Percentiles rank a stretch among this genome's conserved stretches.
Evolutionary conservation across 92 coral and sea anemone genomes (phyloP).

Genomic region (Chrysogorgia sp.): DNA sequence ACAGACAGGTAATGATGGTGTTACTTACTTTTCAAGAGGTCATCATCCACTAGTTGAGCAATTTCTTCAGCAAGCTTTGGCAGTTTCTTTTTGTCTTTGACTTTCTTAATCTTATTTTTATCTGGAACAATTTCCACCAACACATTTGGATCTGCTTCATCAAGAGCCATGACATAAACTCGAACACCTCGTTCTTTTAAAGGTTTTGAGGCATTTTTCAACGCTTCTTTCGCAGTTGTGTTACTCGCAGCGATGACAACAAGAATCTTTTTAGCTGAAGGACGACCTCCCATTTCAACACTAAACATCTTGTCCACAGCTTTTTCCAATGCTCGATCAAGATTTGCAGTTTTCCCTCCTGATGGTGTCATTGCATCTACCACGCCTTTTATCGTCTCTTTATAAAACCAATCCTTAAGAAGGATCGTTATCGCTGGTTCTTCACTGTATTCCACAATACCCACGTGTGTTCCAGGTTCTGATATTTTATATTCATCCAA

Average conservation of each 20-base stretch:
- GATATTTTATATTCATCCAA: slow-evolving; percentile 64
- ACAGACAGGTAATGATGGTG: background rate
- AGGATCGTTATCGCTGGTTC: slow-evolving; percentile 55
- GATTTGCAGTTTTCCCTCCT: slow-evolving; percentile 61
- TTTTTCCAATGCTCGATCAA: slow-evolving; percentile 28
- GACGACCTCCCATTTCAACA: slow-evolving; percentile 20
- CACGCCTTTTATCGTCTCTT: slow-evolving; percentile 59
- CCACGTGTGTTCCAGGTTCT: slow-evolving; percentile 77
- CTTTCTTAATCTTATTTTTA: slow-evolving; percentile 28
- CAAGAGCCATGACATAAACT: slow-evolving; percentile 39
- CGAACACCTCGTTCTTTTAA: slow-evolving; percentile 59
- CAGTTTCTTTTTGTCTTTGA: slow-evolving; percentile 32
- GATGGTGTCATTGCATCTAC: slow-evolving; percentile 40
- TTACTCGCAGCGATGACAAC: slow-evolving; percentile 67
- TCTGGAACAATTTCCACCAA: slow-evolving; percentile 25
- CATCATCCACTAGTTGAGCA: slow-evolving; percentile 8
- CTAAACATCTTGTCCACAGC: slow-evolving; percentile 18
- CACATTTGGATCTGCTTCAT: slow-evolving; percentile 29
- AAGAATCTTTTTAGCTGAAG: slow-evolving; percentile 56
- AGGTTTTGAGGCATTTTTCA: slow-evolving; percentile 60
- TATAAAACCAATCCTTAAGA: slow-evolving; percentile 60
- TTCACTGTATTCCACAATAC: slow-evolving; percentile 70
- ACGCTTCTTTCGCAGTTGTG: slow-evolving; percentile 58
- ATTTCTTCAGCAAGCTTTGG: slow-evolving; percentile 31
- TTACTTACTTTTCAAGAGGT: slow-evolving; percentile 21